Base-by-base conservation (phyloP, 2,113 vertebrate genomes). In the Castor canadensis region DNA sequence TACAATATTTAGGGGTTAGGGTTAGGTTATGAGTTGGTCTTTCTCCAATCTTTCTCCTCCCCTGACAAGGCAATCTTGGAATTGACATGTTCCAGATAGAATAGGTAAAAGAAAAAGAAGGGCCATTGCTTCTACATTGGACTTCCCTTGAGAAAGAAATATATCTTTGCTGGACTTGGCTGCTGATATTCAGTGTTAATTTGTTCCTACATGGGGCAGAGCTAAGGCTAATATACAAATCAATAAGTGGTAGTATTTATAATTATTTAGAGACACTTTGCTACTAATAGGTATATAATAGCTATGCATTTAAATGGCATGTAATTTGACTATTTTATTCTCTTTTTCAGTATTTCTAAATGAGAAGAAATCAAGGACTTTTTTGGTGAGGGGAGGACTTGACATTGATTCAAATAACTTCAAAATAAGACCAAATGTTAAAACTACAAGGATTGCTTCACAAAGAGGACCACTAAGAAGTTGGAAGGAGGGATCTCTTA, bases 271-370 rank as follows among this genome's bases (percentile, higher is more conserved):
- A 47, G 6, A 22, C n/a, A 52, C 19, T 86, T 93, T 9, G 58
- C 32, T 84, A 72, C 40, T 17, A 69, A 6, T 9, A 88, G 22
- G 79, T 24, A 52, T 5, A 66, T 12, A 32, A 35, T 72, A 54
- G 35, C 16, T 86, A 16, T 43, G 26, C 47, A 40, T 87, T 91
- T 80, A 64, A 72, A 45, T 58, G 9, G 7, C 47, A 52, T 49
- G 11, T 10, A 19, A 35, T 84, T 38, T 71, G 76, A 76, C 35
- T 66, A 9, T 30, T 54, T 24, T 58, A 28, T 66, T 84, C 16
- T 58, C 40, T 76, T 89, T 58, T 91, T 79, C 22, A 58, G 52
- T 69, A 32, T 85, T 95, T 91, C 43, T 30, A 71, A 88, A 71
- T 58, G 43, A 83, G 47, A 17, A 87, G 54, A 52, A 87, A 45